Conservation (phyloP, 2,888 invertebrate genomes). For the Oscheius myriophilus region DNA sequence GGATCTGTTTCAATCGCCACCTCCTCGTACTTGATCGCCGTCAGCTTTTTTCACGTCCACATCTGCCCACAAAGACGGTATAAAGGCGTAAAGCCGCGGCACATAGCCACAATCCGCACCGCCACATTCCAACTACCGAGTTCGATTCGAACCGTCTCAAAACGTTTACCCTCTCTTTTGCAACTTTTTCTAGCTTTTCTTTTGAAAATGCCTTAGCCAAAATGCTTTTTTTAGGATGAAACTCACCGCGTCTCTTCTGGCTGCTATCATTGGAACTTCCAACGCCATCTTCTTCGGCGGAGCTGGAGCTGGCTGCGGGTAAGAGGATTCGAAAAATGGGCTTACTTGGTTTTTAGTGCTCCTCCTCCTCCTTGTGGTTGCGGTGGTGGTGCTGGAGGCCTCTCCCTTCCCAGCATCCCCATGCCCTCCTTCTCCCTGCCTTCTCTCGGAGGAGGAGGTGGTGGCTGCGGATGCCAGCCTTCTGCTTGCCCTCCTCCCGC, state of each 20-base stretch:
- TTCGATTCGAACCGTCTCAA: slow-evolving; percentile 26
- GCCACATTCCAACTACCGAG: not conserved
- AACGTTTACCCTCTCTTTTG: not conserved
- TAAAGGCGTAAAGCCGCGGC: slow-evolving; percentile 17
- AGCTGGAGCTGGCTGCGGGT: slow-evolving; percentile 25
- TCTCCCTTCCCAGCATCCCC: slow-evolving; percentile 1
- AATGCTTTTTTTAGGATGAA: slow-evolving; percentile 23
- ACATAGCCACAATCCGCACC: slow-evolving; percentile 22
- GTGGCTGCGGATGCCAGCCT: slow-evolving; percentile 25
- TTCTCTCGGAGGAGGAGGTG: slow-evolving; percentile 11
- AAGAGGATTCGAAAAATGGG: not conserved
- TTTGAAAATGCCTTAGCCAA: too few relatives aligned
- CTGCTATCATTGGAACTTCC: slow-evolving; percentile 15
- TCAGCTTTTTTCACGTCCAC: slow-evolving; percentile 15
- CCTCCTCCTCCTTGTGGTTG: slow-evolving; percentile 25
- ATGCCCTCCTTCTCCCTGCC: slow-evolving; percentile 15
- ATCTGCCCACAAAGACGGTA: slow-evolving; percentile 20
- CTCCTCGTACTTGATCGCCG: slow-evolving; percentile 18
- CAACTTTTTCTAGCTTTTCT: not conserved
- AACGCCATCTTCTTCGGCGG: slow-evolving; percentile 28
- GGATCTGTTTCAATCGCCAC: slow-evolving; percentile 20
- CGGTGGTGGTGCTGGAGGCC: not conserved
- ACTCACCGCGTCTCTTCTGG: not conserved
- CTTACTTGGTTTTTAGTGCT: slow-evolving; percentile 2
- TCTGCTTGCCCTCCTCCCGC: slow-evolving; percentile 20